phyloP scores from a whole-genome alignment of 2,113 vertebrate species.

The Falco punctatus region DNA sequence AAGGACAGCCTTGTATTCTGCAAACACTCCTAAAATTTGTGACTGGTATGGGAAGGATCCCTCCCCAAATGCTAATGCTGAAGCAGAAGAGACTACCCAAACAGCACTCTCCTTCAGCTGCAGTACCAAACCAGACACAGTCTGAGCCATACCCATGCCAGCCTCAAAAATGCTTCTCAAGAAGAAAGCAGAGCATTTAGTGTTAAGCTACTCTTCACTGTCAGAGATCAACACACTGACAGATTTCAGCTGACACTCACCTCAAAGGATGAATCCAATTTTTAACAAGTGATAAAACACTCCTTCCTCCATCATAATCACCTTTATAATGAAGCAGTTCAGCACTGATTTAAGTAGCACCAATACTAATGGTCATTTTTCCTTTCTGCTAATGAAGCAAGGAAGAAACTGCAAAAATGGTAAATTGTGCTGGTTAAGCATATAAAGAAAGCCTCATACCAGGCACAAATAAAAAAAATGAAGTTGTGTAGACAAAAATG shows the following conservation, averaged over 20 bases:
- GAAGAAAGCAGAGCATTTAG: background rate
- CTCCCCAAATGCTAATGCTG: background rate
- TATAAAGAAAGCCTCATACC: background rate
- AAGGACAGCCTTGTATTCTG: background rate
- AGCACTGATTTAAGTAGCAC: background rate
- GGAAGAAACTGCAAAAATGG: background rate
- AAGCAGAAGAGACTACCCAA: constrained; percentile 9
- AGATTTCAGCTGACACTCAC: background rate
- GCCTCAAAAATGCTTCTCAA: background rate
- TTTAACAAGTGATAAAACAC: background rate
- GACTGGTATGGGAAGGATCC: background rate
- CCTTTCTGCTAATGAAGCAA: background rate
- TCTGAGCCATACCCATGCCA: background rate
- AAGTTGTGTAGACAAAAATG: background rate
- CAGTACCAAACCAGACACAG: background rate
- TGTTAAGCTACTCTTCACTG: background rate
- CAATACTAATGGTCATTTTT: background rate
- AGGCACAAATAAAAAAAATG: background rate
- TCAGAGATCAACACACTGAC: background rate
- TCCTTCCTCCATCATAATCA: background rate
- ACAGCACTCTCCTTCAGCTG: background rate
- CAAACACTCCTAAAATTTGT: background rate
- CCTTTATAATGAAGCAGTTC: background rate
- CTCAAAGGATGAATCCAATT: background rate
- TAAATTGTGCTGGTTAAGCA: background rate